Evolutionary conservation across 2,113 vertebrate species (phyloP), one percentile per base, ranked within the genome.

Genomic region (Indri indri): DNA sequence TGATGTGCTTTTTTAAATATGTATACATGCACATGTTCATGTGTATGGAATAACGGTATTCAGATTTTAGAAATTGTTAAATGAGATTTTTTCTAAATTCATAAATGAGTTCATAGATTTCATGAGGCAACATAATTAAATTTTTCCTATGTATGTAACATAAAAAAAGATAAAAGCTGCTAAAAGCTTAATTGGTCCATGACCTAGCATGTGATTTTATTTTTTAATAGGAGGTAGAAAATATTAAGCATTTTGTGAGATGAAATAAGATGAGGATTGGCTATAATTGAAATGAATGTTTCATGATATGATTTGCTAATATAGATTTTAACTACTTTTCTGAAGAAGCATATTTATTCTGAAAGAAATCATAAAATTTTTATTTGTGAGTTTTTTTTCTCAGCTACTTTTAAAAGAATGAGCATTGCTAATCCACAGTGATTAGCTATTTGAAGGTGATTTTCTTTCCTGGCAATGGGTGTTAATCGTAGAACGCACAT

Each of bases 221-320:
- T 70, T 70, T 88, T 93, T 85, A 86, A 52, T 63, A 61, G n/a
- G 42, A 23, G 32, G 30, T 65, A 70, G 70, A 81, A 95, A 77
- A 71, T 77, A 63, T 65, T 66, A 83, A 79, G 59, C 10, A 71
- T 59, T 82, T 88, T 87, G 83, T 82, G 94, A 71, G 37, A 65
- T 79, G n/a, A 90, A 79, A 59, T 66, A 68, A 82, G 52, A 71
- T 42, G n/a, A 77, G 66, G 25, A 71, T 71, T 86, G 65, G 22
- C 50, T 89, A 20, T 70, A 86, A 93, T 90, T 77, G 32, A 45
- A 93, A 95, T 87, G 54, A 91, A 32, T 73, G 30, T 59, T 93
- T 95, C n/a, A 90, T 93, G 70, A 93, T 70, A n/a, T 50, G 23
- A 84, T 92, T 88, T 66, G n/a, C 5, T 73, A 84, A 86, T n/a